Percentiles rank a stretch among this genome's conserved stretches.
Conservation (phyloP, 2,113 vertebrate genomes). For the Oryzias woworae region DNA sequence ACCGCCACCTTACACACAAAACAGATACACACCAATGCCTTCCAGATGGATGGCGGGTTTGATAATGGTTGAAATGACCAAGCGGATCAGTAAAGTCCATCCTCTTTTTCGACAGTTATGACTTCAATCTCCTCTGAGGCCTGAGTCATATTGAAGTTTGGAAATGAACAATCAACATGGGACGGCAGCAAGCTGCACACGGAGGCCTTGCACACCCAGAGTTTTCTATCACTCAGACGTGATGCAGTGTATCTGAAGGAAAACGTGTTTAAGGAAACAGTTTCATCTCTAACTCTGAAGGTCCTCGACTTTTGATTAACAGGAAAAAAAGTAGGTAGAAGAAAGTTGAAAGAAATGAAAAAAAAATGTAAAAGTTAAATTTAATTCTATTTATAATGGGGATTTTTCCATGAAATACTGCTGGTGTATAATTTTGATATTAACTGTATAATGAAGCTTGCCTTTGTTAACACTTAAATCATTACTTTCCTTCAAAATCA, state of each 20-base stretch:
- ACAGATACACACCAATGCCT: slow-evolving; percentile 30
- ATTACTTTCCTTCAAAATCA: slow-evolving; percentile 1
- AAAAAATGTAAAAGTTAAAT: too few relatives aligned
- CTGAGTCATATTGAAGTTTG: slow-evolving; percentile 42
- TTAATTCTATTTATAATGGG: too few relatives aligned
- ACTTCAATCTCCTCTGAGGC: slow-evolving; percentile 32
- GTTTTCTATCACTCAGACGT: slow-evolving; percentile 5
- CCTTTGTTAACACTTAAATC: not conserved
- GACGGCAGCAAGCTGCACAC: slow-evolving; percentile 9
- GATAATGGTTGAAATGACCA: slow-evolving; percentile 62
- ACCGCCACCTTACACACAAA: not conserved
- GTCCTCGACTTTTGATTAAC: not conserved
- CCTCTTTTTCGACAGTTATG: slow-evolving; percentile 45
- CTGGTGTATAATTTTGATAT: too few relatives aligned
- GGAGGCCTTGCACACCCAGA: slow-evolving; percentile 11
- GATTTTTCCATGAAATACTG: too few relatives aligned
- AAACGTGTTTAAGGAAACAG: not conserved
- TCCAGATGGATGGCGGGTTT: slow-evolving; percentile 52
- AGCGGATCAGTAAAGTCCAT: slow-evolving; percentile 36
- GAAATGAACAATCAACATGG: slow-evolving; percentile 40
- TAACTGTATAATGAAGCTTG: not conserved
- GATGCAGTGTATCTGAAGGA: not conserved
- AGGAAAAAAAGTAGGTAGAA: not conserved
- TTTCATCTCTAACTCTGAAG: slow-evolving; percentile 2
- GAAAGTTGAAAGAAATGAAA: too few relatives aligned